These are phyloP conservation scores for Gymnodraco acuticeps DNA, from an alignment of 2,797 vertebrate species.

Conservation along the genomic window DNA sequence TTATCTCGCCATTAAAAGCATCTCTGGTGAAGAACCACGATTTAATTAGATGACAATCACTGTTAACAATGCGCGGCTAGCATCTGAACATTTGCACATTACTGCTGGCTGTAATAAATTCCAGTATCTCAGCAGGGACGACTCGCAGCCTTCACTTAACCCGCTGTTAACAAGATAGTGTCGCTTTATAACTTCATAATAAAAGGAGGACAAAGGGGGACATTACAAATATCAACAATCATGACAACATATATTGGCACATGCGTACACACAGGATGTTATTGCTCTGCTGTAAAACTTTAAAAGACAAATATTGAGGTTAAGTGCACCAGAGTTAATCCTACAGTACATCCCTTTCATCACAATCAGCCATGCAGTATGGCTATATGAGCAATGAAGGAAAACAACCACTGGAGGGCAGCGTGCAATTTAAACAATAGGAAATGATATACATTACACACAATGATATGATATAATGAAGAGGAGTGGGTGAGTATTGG, in stretches of 20 bases:
- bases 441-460: constrained; percentile 14
- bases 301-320: constrained; percentile 16
- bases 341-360: background rate
- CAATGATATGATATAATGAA: constrained; percentile 1
- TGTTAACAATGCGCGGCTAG: constrained; percentile 91
- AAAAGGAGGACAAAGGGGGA: constrained; percentile 9
- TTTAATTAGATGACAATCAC: constrained; percentile 99
- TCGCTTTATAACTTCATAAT: constrained; percentile 32
- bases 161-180: constrained; percentile 48
- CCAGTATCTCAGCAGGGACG: constrained; percentile 83
- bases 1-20: constrained; percentile 96
- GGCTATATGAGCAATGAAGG: constrained; percentile 37
- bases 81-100: constrained; percentile 89
- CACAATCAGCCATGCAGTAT: background rate
- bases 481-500: background rate
- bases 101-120: constrained; percentile 94
- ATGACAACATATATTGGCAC: background rate
- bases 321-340: background rate
- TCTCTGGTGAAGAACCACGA: constrained; percentile 92
- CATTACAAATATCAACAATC: constrained; percentile 2
- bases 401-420: constrained; percentile 82
- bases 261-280: background rate
- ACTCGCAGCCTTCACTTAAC: constrained; percentile 76
- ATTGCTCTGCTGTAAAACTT: constrained; percentile 4
- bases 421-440: constrained; percentile 53